Conservation (phyloP, 2,113 vertebrate genomes). For the Peromyscus leucopus region DNA sequence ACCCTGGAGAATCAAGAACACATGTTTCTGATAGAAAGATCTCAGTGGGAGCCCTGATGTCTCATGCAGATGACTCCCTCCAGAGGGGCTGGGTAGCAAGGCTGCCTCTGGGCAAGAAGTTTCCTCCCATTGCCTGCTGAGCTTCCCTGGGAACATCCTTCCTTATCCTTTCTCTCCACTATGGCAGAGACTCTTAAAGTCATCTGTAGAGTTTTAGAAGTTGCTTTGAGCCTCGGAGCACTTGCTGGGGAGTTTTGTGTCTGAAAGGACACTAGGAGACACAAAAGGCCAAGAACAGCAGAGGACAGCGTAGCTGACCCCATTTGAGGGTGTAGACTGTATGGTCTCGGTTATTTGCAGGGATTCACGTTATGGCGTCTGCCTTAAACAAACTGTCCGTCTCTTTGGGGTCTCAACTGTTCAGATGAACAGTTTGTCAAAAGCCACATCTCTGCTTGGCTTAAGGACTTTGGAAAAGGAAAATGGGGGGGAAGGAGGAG, state of each 20-base stretch:
- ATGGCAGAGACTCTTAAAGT: neutral
- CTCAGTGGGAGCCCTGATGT: too few species aligned
- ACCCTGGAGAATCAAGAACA: neutral
- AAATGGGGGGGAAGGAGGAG: constrained; percentile 25
- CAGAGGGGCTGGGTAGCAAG: neutral
- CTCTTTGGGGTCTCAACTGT: neutral
- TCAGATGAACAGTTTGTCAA: constrained; percentile 20
- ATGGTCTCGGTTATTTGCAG: neutral
- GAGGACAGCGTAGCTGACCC: neutral
- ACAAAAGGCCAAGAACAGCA: neutral
- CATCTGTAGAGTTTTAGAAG: neutral
- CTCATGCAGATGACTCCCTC: neutral
- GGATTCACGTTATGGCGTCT: neutral
- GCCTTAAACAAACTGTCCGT: neutral
- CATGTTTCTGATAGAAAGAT: neutral
- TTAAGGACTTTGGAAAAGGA: constrained; percentile 52
- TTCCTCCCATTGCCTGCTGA: neutral
- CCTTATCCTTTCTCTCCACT: neutral
- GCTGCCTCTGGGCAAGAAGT: neutral
- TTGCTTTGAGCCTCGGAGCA: neutral
- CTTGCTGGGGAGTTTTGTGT: neutral
- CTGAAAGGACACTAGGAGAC: neutral
- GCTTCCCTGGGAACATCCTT: neutral
- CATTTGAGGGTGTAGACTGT: neutral
- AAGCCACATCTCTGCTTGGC: neutral